Conservation (phyloP, 2,888 invertebrate genomes). For the Nematopogon swammerdamellus region DNA sequence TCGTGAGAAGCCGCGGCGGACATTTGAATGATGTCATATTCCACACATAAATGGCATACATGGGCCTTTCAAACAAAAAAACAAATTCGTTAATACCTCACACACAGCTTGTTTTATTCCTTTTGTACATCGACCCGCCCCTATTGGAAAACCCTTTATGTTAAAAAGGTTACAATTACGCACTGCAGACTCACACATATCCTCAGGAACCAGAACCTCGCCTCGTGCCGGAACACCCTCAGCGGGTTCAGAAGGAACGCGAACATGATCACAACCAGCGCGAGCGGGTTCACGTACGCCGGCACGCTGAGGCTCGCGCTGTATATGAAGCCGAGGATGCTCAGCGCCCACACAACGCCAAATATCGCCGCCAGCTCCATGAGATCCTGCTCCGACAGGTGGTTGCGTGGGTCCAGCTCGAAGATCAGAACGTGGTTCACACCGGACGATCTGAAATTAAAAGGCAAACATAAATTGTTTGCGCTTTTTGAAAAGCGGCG, state of each 20-base stretch:
- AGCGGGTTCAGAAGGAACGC: constrained; percentile 90
- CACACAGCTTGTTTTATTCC: no score
- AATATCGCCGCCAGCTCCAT: constrained; percentile 93
- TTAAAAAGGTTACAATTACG: no score
- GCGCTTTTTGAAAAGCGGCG: no score
- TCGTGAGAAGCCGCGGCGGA: no score
- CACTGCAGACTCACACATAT: constrained; percentile 68
- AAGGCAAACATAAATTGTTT: no score
- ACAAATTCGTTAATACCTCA: no score
- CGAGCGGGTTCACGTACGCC: constrained; percentile 87
- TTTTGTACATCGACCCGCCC: no score
- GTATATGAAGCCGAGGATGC: constrained; percentile 79
- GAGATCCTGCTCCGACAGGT: constrained; percentile 89
- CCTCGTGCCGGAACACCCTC: constrained; percentile 87
- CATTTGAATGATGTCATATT: no score
- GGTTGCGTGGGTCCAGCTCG: constrained; percentile 93
- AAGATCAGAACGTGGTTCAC: constrained; percentile 98
- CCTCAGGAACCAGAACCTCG: constrained; percentile 89
- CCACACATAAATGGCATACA: no score
- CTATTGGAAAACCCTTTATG: no score
- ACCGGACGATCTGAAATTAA: constrained; percentile 65
- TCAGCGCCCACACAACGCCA: constrained; percentile 92
- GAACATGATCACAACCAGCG: constrained; percentile 75
- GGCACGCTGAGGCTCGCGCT: constrained; percentile 83
- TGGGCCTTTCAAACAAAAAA: no score